phyloP scores from a whole-genome alignment of 2,888 invertebrate species.

The Morpho achilles region DNA sequence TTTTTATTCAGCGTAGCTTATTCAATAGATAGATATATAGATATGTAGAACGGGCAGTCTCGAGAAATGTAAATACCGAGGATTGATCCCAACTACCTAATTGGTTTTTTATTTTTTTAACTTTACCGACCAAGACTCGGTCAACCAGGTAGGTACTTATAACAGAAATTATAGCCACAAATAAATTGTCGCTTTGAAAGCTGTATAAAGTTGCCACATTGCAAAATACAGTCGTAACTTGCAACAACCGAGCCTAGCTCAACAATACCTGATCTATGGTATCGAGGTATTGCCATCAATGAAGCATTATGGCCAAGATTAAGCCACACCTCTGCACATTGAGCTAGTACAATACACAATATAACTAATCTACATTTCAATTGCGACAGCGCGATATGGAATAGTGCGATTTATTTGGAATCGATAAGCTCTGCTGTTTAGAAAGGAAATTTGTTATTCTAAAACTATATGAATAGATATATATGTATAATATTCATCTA shows the following conservation, averaged over 20 bases:
- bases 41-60: too few relatives aligned
- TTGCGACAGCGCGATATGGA: constrained; percentile 25
- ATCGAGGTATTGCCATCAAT: constrained; percentile 22
- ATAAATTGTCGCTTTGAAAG: too few relatives aligned
- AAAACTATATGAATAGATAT: too few relatives aligned
- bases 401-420: constrained; percentile 10
- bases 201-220: background rate
- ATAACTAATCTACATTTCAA: constrained; percentile 30
- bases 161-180: too few relatives aligned
- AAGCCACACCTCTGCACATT: constrained; percentile 30
- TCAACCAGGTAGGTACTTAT: too few relatives aligned
- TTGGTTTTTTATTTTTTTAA: too few relatives aligned
- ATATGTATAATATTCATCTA: too few relatives aligned
- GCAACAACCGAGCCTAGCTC: constrained; percentile 22
- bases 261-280: constrained; percentile 24
- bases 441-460: background rate
- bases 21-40: too few relatives aligned
- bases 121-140: too few relatives aligned
- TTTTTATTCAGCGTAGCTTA: too few relatives aligned
- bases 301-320: constrained; percentile 30
- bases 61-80: too few relatives aligned
- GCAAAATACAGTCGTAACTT: constrained; percentile 8
- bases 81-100: too few relatives aligned
- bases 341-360: constrained; percentile 17
- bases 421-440: constrained; percentile 1